These are phyloP conservation scores for Xenus cinereus DNA, from an alignment of 2,113 vertebrate species.

Conservation along the genomic window DNA sequence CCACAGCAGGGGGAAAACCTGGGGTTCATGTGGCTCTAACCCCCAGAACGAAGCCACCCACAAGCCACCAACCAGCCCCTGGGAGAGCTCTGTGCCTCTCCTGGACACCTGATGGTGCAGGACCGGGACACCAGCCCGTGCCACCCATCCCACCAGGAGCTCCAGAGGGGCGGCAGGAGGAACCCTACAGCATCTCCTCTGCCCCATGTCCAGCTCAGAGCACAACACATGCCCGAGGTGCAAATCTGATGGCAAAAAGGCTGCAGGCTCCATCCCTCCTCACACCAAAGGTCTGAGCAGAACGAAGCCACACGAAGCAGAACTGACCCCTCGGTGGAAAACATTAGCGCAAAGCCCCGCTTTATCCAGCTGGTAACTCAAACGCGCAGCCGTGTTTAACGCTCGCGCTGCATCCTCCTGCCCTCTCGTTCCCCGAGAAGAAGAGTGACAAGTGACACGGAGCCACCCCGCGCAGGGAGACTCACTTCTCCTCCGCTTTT, in stretches of 20 bases:
- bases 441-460: neutral
- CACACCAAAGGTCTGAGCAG: neutral
- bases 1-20: neutral
- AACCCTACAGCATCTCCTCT: neutral
- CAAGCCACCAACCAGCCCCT: fast-evolving
- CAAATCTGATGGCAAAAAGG: neutral
- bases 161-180: too few species aligned
- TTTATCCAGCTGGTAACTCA: neutral
- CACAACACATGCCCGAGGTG: fast-evolving
- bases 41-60: fast-evolving
- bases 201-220: fast-evolving
- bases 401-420: neutral
- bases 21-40: fast-evolving
- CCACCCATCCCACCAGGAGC: neutral
- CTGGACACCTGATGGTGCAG: fast-evolving
- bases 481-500: neutral
- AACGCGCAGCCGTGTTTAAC: fast-evolving
- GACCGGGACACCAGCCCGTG: fast-evolving
- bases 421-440: fast-evolving
- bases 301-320: too few species aligned
- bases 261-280: neutral
- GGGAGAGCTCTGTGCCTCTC: too few species aligned
- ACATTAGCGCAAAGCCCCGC: fast-evolving
- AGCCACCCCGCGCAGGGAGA: fast-evolving
- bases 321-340: neutral